Percentiles rank a stretch among this genome's conserved stretches.
These are phyloP conservation scores for Pseudochirops cupreus DNA, from an alignment of 2,797 vertebrate species.

Conservation along the genomic window DNA sequence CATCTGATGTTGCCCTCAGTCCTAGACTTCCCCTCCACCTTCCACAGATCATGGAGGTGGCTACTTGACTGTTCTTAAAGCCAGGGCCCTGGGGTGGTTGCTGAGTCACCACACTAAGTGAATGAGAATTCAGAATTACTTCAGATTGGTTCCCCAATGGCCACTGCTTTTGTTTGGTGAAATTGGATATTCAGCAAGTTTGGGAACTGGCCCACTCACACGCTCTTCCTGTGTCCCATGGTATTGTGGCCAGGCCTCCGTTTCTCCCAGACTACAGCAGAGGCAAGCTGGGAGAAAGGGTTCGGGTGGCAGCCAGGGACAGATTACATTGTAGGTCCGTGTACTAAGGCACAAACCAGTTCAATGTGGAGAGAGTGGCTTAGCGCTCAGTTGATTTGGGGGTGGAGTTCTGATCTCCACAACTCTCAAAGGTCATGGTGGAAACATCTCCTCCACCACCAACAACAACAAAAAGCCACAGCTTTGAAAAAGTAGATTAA, in stretches of 20 bases:
- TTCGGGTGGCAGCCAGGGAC: neutral
- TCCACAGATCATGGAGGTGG: neutral
- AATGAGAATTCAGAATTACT: neutral
- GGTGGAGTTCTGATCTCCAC: neutral
- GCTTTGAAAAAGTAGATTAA: neutral
- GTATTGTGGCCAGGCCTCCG: neutral
- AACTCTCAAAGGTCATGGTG: neutral
- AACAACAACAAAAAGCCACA: neutral
- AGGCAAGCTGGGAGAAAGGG: neutral
- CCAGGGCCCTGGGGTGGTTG: neutral
- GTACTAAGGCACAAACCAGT: no score
- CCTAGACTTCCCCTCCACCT: neutral
- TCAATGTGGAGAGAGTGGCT: neutral
- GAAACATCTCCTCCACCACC: neutral
- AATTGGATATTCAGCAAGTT: neutral
- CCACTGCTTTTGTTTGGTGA: neutral
- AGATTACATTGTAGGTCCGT: neutral
- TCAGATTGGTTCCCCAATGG: neutral
- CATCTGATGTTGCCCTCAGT: fast-evolving
- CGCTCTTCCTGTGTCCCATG: neutral
- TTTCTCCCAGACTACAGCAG: neutral
- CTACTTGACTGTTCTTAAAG: neutral
- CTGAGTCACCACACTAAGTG: neutral
- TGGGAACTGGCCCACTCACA: neutral
- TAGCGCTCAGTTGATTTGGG: neutral